Evolutionary conservation across 2,888 invertebrate species (phyloP), one percentile per base, ranked within the genome.

Genomic region (Tetropium fuscum): DNA sequence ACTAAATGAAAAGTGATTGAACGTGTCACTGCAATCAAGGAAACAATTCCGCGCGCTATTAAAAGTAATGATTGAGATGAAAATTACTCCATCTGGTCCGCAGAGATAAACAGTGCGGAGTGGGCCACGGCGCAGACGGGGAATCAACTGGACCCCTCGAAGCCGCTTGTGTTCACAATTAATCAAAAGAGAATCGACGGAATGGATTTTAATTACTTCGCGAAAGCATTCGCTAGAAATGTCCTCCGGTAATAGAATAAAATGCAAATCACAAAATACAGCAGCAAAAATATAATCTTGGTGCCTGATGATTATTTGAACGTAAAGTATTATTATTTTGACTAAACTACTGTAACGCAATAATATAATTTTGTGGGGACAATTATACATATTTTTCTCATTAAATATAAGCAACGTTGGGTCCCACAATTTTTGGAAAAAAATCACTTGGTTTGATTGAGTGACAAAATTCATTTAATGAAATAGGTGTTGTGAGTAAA

Each of bases 41-140:
- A 81, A 80, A 81, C 81, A 81, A 81, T 81, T 78, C 80, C 73
- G 78, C 67, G 72, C 72, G 77, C 79, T 79, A 81, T 82, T 81
- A 82, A 81, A 81, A 81, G 81, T 82, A 80, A 78, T 81, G 81
- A 82, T 82, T 81, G 82, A 82, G 82, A 82, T 82, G 82, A 80
- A 82, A 82, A 82, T 82, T 81, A 77, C 80, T 66, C 74, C 74
- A 78, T 78, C 80, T 81, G 82, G 80, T 76, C 80, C 74, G 77
- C 73, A 72, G 77, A 81, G 82, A 82, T 82, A 82, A 82, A 80
- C 81, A 76, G 51, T 11, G 48, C 67, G 44, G 63, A 70, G 72
- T 74, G 74, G 72, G 74, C 72, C 66, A 64, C 70, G 71, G 72
- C 73, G 73, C 71, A 60, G 49, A 61, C 59, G 64, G 56, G 63